Percentiles rank a stretch among this genome's conserved stretches.
These are phyloP conservation scores for Pachycephala philippinensis DNA, from an alignment of 2,113 vertebrate genomes.

Conservation along the genomic window DNA sequence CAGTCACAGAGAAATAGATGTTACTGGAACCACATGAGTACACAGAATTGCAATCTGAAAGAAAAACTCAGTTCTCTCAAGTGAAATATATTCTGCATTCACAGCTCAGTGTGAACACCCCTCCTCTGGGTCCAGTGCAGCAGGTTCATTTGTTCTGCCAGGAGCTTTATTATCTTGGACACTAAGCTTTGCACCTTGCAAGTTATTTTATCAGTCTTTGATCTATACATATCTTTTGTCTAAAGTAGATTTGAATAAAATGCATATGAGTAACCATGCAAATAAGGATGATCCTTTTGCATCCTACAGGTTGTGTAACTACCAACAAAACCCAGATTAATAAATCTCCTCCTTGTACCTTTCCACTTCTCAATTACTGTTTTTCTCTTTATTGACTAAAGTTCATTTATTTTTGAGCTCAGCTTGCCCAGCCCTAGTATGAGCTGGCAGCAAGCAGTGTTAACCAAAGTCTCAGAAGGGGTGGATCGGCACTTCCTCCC, in stretches of 20 bases:
- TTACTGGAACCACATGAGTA: background rate
- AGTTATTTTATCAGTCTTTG: background rate
- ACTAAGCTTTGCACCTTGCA: background rate
- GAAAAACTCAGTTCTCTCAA: background rate
- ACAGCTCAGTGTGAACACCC: background rate
- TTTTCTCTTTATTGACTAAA: conserved; percentile 1
- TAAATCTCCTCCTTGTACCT: background rate
- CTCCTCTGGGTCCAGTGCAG: background rate
- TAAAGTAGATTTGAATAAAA: background rate
- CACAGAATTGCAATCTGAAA: background rate
- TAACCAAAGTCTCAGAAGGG: conserved; percentile 12
- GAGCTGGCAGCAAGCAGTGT: background rate
- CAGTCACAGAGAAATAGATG: background rate
- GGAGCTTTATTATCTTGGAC: background rate
- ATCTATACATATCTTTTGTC: background rate
- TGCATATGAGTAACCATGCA: background rate
- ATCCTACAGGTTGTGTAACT: background rate
- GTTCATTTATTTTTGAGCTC: background rate
- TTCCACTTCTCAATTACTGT: background rate
- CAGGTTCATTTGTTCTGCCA: background rate
- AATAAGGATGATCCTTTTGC: background rate
- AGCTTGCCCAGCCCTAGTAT: background rate
- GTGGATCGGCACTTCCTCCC: conserved; percentile 1
- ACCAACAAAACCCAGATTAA: background rate
- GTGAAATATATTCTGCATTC: background rate